Evolutionary conservation across 2,888 invertebrate species (phyloP), one percentile per base, ranked within the genome.

Genomic region (Microdon myrmicae): DNA sequence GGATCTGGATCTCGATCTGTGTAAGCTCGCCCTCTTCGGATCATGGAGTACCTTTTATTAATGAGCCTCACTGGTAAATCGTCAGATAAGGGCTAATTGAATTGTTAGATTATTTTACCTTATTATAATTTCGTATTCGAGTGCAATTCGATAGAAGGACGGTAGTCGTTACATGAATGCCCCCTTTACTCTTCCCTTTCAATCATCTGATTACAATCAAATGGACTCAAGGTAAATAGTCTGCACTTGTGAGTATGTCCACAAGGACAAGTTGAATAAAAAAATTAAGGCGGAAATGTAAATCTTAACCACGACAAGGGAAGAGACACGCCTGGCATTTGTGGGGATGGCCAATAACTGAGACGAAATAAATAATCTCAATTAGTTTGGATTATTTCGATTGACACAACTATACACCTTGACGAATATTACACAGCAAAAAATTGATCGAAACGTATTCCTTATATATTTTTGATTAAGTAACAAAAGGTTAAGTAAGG

Each of bases 11-110:
- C n/a, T n/a, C n/a, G n/a, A 22, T 5, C 5, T 6, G 22, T 22
- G 8, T 22, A 6, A 6, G 22, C 22, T 22, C 22, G 22, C 22
- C 8, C 22, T 6, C 8, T 22, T 17, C 9, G 32, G 19, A 31
- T 25, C 17, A n/a, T 7, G 29, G 45, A 45, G 53, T 37, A 68
- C 68, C 67, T 64, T 64, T 64, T 70, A 70, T 68, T 70, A 69
- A 70, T 70, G 69, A 69, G 70, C 54, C 61, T 49, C 51, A 67
- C 59, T 68, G 67, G 70, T 68, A 68, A 69, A 68, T 69, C 69
- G 59, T 64, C 67, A 68, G 69, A 69, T 70, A 69, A 70, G 68
- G 69, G 64, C 70, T 70, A 70, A 70, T 70, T 70, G 70, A 70
- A 70, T 69, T 70, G 70, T 70, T 70, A 68, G 69, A 70, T 69